Percentiles rank a stretch among this genome's conserved stretches.
Conservation (phyloP, 2,113 vertebrate genomes). For the Balaeniceps rex region DNA sequence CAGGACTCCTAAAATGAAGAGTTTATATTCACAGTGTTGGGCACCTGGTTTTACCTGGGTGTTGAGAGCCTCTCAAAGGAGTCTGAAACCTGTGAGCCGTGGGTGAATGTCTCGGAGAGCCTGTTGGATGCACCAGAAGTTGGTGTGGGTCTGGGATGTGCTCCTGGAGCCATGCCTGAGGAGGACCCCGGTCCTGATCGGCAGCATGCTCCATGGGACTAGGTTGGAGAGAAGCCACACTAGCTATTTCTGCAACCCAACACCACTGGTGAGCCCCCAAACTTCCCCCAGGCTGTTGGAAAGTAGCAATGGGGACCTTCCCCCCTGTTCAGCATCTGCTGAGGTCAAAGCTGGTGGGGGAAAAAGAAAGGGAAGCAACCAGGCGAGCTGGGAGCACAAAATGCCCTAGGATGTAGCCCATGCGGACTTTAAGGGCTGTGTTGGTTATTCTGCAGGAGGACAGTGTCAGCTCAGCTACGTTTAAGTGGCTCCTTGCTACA, state of each 20-base stretch:
- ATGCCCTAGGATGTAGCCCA: neutral
- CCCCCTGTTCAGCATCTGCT: neutral
- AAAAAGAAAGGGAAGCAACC: neutral
- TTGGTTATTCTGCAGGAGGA: neutral
- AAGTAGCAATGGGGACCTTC: neutral
- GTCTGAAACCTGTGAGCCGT: neutral
- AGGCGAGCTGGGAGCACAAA: neutral
- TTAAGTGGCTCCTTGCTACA: neutral
- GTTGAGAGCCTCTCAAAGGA: neutral
- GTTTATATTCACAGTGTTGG: neutral
- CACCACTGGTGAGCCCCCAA: neutral
- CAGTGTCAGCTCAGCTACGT: accelerated
- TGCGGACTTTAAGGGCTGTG: accelerated
- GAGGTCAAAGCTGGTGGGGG: neutral
- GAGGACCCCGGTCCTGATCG: accelerated
- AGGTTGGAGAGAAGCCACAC: neutral
- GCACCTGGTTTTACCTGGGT: neutral
- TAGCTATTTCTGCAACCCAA: neutral
- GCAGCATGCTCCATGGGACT: neutral
- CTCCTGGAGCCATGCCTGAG: neutral
- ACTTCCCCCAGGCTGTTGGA: neutral
- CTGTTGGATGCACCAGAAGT: neutral
- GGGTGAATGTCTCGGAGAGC: neutral
- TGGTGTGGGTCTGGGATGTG: neutral
- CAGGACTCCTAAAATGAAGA: neutral